phyloP scores from a whole-genome alignment of 2,797 vertebrate genomes.

The Microctenopoma steveboyesi region DNA sequence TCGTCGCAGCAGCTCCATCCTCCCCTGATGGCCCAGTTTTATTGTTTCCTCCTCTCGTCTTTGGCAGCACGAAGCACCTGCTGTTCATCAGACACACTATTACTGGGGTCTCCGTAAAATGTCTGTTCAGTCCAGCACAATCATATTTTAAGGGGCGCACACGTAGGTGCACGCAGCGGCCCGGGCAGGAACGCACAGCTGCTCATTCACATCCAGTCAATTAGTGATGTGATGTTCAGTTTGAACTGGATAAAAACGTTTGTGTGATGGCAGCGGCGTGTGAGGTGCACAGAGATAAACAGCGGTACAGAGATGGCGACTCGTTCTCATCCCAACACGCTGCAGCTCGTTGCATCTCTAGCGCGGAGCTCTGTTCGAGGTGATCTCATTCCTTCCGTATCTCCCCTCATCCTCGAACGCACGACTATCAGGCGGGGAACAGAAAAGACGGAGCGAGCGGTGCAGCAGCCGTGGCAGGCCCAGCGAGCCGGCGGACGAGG shows the following conservation, averaged over 20 bases:
- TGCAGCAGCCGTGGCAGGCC: constrained; percentile 24
- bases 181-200: not conserved
- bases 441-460: constrained; percentile 40
- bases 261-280: not conserved
- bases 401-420: constrained; percentile 17
- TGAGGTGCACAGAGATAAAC: no score
- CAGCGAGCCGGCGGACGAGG: constrained; percentile 45
- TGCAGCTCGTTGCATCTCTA: not conserved
- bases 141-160: constrained; percentile 43
- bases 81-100: constrained; percentile 43
- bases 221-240: constrained; percentile 1
- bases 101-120: constrained; percentile 43
- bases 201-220: not conserved
- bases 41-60: constrained; percentile 6
- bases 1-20: no score
- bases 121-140: constrained; percentile 9
- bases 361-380: constrained; percentile 13
- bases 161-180: not conserved
- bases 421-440: constrained; percentile 33
- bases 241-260: constrained; percentile 16
- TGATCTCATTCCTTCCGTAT: constrained; percentile 12
- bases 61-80: constrained; percentile 38
- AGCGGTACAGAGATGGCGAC: not conserved
- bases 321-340: constrained; percentile 1
- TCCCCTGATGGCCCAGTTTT: constrained; percentile 30